phyloP scores from a whole-genome alignment of 2,113 vertebrate genomes.

The Colaptes auratus region DNA sequence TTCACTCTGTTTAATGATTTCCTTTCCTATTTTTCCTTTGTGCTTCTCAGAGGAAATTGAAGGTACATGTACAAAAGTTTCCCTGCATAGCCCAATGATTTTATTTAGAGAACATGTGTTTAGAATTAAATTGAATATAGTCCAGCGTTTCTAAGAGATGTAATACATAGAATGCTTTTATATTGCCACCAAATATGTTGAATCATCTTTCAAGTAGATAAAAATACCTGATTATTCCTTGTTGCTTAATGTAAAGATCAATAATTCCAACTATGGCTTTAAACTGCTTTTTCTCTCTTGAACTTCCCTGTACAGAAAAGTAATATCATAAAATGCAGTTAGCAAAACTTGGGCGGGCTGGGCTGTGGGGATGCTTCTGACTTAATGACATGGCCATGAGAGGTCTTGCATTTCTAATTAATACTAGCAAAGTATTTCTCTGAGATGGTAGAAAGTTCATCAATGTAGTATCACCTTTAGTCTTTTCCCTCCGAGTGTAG shows the following conservation, averaged over 20 bases:
- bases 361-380: not conserved
- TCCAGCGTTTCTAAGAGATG: conserved; percentile 32
- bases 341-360: conserved; percentile 21
- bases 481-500: not conserved
- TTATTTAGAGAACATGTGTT: conserved; percentile 71
- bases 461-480: not conserved
- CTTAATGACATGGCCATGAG: not conserved
- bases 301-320: not conserved
- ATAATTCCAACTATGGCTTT: not conserved
- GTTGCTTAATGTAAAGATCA: not conserved
- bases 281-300: conserved; percentile 17
- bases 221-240: not conserved
- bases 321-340: not conserved
- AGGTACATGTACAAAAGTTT: conserved; percentile 87
- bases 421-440: not conserved
- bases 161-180: conserved; percentile 23
- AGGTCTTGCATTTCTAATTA: conserved; percentile 2
- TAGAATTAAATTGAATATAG: conserved; percentile 55
- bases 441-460: conserved; percentile 4
- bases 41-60: conserved; percentile 89
- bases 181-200: conserved; percentile 8
- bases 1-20: conserved; percentile 76
- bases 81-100: conserved; percentile 73
- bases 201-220: conserved; percentile 19
- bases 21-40: conserved; percentile 76